Conservation (phyloP, 2,888 invertebrate genomes). For the Marasmarcha lunaedactyla region DNA sequence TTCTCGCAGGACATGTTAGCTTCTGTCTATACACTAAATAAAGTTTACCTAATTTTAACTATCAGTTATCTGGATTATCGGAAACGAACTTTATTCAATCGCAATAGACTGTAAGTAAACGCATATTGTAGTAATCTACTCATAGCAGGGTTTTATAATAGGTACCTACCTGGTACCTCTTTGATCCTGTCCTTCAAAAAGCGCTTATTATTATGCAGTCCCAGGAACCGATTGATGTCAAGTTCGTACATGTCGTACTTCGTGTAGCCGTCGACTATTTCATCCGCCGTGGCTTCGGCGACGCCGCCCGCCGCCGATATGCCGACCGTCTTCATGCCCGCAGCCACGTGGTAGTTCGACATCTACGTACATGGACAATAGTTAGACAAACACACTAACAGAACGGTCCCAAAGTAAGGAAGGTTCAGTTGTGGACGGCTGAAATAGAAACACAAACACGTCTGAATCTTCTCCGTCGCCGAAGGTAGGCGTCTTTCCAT, state of each 20-base stretch:
- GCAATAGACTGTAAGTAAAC: too few relatives aligned
- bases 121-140: too few relatives aligned
- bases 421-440: background rate
- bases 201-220: conserved; percentile 93
- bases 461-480: too few relatives aligned
- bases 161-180: conserved; percentile 84
- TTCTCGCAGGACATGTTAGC: too few relatives aligned
- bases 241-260: conserved; percentile 88
- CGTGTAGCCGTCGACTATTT: conserved; percentile 85
- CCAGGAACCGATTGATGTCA: conserved; percentile 90
- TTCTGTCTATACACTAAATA: too few relatives aligned
- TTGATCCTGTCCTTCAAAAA: conserved; percentile 91
- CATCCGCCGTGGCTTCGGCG: conserved; percentile 90
- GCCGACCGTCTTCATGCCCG: conserved; percentile 97
- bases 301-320: conserved; percentile 95
- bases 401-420: background rate
- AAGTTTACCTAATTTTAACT: too few relatives aligned
- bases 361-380: too few relatives aligned
- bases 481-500: too few relatives aligned
- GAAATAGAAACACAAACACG: conserved; percentile 10
- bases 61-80: too few relatives aligned
- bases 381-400: too few relatives aligned
- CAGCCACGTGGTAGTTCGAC: conserved; percentile 90
- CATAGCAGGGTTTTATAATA: too few relatives aligned
- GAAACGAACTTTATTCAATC: too few relatives aligned